Evolutionary conservation across 2,797 vertebrate species (phyloP).

Genomic region (Enteromius radiatus): DNA sequence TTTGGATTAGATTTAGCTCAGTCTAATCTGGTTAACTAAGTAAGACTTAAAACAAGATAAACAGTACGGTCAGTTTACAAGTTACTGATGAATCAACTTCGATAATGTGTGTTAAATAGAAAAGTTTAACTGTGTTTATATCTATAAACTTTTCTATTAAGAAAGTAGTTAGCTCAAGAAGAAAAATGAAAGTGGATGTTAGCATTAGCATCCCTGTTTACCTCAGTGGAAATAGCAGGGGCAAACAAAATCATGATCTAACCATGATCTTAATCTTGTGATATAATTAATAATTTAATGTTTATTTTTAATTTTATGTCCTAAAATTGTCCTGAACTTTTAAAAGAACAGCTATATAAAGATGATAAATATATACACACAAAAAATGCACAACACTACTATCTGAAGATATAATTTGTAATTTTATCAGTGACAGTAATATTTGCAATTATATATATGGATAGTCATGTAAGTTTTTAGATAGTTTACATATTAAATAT

Average conservation of each 20-base stretch:
- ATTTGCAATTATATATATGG: too few species aligned
- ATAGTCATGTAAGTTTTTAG: too few species aligned
- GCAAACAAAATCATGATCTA: background rate
- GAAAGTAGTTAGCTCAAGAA: background rate
- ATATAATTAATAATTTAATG: too few species aligned
- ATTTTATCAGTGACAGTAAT: too few species aligned
- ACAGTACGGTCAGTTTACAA: background rate
- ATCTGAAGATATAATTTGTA: background rate
- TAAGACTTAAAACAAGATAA: background rate
- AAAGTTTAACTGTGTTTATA: too few species aligned
- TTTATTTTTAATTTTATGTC: too few species aligned
- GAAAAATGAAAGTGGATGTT: background rate
- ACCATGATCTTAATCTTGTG: background rate
- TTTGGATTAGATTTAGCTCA: constrained; percentile 1
- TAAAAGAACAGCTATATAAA: too few species aligned
- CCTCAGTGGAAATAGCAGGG: background rate
- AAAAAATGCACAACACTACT: background rate
- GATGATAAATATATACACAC: too few species aligned
- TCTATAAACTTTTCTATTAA: too few species aligned
- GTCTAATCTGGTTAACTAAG: background rate
- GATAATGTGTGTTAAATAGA: too few species aligned
- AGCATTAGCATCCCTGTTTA: background rate
- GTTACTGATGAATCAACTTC: background rate
- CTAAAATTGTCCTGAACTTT: too few species aligned
- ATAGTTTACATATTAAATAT: too few species aligned